phyloP scores from a whole-genome alignment of 2,113 vertebrate genomes.

The Tragelaphus buxtoni region DNA sequence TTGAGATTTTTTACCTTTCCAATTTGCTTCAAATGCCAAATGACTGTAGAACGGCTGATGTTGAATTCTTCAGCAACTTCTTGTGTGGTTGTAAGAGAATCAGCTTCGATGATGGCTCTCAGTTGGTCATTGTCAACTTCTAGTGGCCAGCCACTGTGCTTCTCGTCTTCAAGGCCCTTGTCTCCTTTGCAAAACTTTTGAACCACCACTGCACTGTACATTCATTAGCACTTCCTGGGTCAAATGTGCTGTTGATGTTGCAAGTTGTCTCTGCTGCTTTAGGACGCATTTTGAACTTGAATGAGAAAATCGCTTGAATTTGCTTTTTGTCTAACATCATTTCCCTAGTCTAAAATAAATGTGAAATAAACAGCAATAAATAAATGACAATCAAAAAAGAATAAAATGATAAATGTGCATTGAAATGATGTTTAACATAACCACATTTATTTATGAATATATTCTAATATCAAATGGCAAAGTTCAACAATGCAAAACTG shows the following conservation, averaged over 20 bases:
- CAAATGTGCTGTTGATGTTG: neutral
- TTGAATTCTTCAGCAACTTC: neutral
- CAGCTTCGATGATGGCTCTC: neutral
- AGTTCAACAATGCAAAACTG: neutral
- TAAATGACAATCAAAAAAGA: neutral
- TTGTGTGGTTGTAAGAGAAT: neutral
- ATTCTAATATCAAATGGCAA: neutral
- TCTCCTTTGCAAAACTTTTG: neutral
- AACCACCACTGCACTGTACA: neutral
- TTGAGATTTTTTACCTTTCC: neutral
- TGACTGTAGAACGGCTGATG: neutral
- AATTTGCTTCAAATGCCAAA: neutral
- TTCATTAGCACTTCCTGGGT: neutral
- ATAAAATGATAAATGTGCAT: neutral
- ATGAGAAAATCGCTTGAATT: neutral
- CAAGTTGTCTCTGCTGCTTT: neutral
- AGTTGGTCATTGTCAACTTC: neutral
- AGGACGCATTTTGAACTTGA: neutral
- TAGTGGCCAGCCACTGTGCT: neutral
- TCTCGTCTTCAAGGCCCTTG: neutral
- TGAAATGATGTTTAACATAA: neutral
- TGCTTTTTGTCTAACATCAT: neutral
- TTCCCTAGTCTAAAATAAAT: neutral
- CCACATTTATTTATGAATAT: neutral
- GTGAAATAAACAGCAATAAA: neutral